phyloP scores from a whole-genome alignment of 2,888 invertebrate genomes.

The Chouioia cunea region DNA sequence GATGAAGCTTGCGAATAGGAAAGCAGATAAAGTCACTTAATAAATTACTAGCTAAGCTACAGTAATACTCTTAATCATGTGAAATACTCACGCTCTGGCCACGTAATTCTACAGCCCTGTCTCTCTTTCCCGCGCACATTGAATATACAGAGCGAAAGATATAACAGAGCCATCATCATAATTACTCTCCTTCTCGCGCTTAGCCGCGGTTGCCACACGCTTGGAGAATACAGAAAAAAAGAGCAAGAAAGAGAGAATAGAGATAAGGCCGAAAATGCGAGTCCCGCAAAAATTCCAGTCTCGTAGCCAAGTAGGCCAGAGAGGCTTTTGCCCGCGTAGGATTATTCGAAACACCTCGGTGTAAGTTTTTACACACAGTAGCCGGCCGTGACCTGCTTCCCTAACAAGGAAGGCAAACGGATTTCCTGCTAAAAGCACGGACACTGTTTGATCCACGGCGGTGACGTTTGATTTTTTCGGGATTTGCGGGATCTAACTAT shows the following conservation, averaged over 20 bases:
- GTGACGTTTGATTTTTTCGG: slow-evolving; percentile 36
- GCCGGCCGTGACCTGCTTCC: slow-evolving; percentile 59
- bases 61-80: too few relatives aligned
- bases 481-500: slow-evolving; percentile 29
- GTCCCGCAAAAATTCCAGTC: slow-evolving; percentile 43
- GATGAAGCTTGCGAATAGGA: too few relatives aligned
- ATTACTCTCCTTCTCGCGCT: slow-evolving; percentile 17
- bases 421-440: neutral
- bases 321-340: slow-evolving; percentile 21
- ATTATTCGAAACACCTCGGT: slow-evolving; percentile 42
- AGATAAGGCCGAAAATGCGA: neutral
- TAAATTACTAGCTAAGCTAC: too few relatives aligned
- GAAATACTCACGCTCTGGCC: too few relatives aligned
- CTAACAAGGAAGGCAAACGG: slow-evolving; percentile 39
- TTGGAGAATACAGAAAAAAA: too few relatives aligned
- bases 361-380: slow-evolving; percentile 58
- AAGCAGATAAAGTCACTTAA: too few relatives aligned
- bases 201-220: too few relatives aligned
- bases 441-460: slow-evolving; percentile 23
- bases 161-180: slow-evolving; percentile 23
- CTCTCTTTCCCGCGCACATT: too few relatives aligned
- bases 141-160: neutral
- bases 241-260: too few relatives aligned
- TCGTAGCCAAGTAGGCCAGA: slow-evolving; percentile 45
- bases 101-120: too few relatives aligned